Evolutionary conservation across 2,888 invertebrate species (phyloP).

Genomic region (Epirrita christyi): DNA sequence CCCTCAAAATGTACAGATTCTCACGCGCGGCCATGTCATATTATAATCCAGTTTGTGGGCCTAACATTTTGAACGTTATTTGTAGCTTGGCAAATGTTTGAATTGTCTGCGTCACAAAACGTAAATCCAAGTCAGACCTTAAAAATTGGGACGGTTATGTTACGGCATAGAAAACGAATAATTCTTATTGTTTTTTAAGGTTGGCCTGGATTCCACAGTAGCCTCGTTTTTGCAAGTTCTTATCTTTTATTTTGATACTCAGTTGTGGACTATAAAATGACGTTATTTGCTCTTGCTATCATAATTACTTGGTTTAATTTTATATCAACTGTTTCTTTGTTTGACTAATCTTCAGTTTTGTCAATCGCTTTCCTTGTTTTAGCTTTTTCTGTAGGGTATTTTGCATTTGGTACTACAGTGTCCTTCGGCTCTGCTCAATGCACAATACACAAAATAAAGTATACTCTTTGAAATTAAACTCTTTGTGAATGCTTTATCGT

Average conservation of each 20-base stretch:
- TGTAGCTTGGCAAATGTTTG: too few species aligned
- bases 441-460: neutral
- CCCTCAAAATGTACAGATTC: too few species aligned
- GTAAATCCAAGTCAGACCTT: too few species aligned
- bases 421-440: constrained; percentile 9
- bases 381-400: constrained; percentile 7
- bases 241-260: constrained; percentile 12
- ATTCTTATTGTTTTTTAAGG: too few species aligned
- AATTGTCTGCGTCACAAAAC: too few species aligned
- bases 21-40: too few species aligned
- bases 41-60: too few species aligned
- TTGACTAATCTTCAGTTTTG: constrained; percentile 2
- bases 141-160: too few species aligned
- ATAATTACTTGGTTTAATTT: constrained; percentile 6
- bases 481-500: too few species aligned
- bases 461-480: too few species aligned
- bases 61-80: too few species aligned
- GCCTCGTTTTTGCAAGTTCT: constrained; percentile 15
- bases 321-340: constrained; percentile 20
- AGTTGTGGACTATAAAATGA: constrained; percentile 1
- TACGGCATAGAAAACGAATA: too few species aligned
- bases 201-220: neutral
- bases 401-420: neutral
- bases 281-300: constrained; percentile 9
- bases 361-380: constrained; percentile 15